These are phyloP conservation scores for Papilio xuthus DNA, from an alignment of 1,140 invertebrate species.

Conservation along the genomic window DNA sequence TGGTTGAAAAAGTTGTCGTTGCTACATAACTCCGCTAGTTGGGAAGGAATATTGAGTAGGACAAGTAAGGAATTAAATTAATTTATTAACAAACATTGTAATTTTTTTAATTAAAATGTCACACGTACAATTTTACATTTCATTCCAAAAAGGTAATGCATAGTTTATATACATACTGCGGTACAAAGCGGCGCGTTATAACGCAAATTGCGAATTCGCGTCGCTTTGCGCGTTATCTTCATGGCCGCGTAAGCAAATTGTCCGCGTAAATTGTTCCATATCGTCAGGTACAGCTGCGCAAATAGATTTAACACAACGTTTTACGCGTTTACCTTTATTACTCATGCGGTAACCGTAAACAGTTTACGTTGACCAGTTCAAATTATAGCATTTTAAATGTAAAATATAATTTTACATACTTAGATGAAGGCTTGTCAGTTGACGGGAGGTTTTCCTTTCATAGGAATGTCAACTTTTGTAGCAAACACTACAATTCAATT, in stretches of 20 bases:
- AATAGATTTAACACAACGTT: constrained; percentile 19
- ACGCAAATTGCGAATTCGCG: constrained; percentile 4
- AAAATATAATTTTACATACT: neutral
- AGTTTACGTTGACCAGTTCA: constrained; percentile 1
- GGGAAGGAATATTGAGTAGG: no score
- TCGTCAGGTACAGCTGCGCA: constrained; percentile 23
- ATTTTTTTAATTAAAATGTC: neutral
- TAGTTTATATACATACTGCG: constrained; percentile 1
- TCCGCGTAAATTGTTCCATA: constrained; percentile 26
- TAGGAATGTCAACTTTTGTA: no score
- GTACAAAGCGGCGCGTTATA: neutral
- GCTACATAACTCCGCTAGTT: no score
- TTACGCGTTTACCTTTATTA: constrained; percentile 7
- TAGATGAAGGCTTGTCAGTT: no score
- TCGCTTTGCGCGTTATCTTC: constrained; percentile 17
- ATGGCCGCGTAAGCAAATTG: constrained; percentile 19
- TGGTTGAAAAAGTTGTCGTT: no score
- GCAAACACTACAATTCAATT: no score
- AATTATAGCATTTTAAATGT: neutral
- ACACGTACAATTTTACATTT: neutral
- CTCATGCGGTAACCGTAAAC: constrained; percentile 8
- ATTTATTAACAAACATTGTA: neutral
- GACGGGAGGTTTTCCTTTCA: no score
- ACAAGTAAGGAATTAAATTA: neutral
- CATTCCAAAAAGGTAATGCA: neutral